Evolutionary conservation across 2,797 vertebrate genomes (phyloP), one percentile per base, ranked within the genome.

Genomic region (Glyptemys insculpta): DNA sequence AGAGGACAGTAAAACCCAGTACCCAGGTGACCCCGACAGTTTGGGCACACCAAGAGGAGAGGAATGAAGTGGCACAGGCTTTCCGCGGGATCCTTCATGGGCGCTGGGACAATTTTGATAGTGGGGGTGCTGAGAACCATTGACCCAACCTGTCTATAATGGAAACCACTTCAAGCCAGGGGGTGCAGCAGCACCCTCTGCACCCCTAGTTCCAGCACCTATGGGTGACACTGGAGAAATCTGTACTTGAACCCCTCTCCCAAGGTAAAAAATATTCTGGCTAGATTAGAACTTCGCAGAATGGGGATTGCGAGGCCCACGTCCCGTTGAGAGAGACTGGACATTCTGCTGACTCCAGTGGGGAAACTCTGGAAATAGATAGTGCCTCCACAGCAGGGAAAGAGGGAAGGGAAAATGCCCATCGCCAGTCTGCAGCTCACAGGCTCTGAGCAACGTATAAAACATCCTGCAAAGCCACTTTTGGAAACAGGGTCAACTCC

Each of bases 11-110:
- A 68, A 68, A 68, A 68, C 62, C 7, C 34, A 19, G 34, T n/a
- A 19, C 34, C 34, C 34, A 10, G 14, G 8, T 6, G 1, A 62
- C 15, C 59, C 59, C 8, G 15, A 62, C 34, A 34, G 59, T 16
- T 16, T 18, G 31, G 31, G 34, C 34, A n/a, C 16, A 8, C 18
- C 18, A 68, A 37, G 16, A 37, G 34, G 34, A 31, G 59, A 34
- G 59, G 29, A 16, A 14, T 34, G 31, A 34, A 34, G 59, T 34
- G 87, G 50, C 27, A 59, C 44, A 49, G 44, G 49, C 47, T 29
- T 49, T 0, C 49, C 16, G n/a, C 21, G 7, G 0, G 0, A 10
- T 7, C 5, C 2, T 5, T 4, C 54, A 53, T 25, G 54, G 23
- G 53, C 3, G 21, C 23, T 25, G 23, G 23, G 25, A 54, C 54